Conservation (phyloP, 2,113 vertebrate genomes). For the Caranx ignobilis region DNA sequence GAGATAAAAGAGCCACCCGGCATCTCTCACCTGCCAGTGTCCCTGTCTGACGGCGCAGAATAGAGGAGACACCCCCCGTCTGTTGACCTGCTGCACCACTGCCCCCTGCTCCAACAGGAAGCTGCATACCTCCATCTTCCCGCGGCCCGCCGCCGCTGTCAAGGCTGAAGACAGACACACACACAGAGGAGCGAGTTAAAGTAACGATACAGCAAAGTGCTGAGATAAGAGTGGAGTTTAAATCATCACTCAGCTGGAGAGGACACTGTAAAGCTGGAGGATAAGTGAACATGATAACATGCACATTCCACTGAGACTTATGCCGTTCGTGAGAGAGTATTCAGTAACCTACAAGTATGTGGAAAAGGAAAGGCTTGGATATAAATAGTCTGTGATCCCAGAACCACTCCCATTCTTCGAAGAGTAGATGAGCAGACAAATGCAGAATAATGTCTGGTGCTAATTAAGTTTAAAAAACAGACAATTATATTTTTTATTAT, state of each 20-base stretch:
- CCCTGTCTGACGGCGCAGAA: conserved; percentile 95
- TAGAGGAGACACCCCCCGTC: conserved; percentile 89
- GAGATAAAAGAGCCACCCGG: neutral
- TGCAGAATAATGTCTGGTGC: conserved; percentile 28
- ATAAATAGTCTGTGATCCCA: conserved; percentile 5
- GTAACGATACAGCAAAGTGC: neutral
- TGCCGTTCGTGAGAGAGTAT: neutral
- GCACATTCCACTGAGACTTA: neutral
- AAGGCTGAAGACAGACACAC: conserved; percentile 83
- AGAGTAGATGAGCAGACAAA: conserved; percentile 34
- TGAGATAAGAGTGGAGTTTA: conserved; percentile 14
- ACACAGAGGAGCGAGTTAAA: neutral
- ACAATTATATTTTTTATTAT: conserved; percentile 57
- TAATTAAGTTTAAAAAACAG: conserved; percentile 64
- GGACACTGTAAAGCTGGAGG: neutral
- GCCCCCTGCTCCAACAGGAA: conserved; percentile 88
- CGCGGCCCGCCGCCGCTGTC: conserved; percentile 93
- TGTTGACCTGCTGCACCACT: conserved; percentile 87
- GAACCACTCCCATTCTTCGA: conserved; percentile 23
- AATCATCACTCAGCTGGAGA: conserved; percentile 4
- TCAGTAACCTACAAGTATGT: neutral
- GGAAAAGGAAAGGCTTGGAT: neutral
- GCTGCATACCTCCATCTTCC: conserved; percentile 92
- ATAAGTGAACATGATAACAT: neutral
- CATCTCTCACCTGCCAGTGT: conserved; percentile 92